Evolutionary conservation across 2,113 vertebrate species (phyloP).

Genomic region (Phainopepla nitens): DNA sequence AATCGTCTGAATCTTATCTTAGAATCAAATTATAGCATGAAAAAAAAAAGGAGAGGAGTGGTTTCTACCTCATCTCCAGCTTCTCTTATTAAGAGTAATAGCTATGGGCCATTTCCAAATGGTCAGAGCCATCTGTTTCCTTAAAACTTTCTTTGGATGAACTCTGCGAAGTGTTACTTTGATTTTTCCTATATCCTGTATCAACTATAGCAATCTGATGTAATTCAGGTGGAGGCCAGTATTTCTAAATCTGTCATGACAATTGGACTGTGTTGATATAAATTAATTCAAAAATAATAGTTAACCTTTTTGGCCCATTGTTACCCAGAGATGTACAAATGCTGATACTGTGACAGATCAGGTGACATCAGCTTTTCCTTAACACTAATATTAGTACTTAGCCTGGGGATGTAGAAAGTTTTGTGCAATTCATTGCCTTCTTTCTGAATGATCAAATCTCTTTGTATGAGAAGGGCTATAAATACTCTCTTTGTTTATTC

Average conservation of each 20-base stretch:
- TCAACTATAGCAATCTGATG: neutral
- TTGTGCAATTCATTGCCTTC: neutral
- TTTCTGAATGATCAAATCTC: slow-evolving; percentile 32
- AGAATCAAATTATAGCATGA: neutral
- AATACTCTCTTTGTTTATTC: slow-evolving; percentile 49
- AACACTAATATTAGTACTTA: slow-evolving; percentile 4
- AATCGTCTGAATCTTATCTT: neutral
- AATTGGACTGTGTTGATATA: neutral
- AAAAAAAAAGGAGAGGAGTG: neutral
- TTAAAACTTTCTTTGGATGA: neutral
- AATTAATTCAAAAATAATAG: slow-evolving; percentile 14
- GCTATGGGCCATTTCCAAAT: neutral
- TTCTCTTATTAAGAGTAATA: neutral
- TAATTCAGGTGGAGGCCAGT: slow-evolving; percentile 14
- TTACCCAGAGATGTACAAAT: neutral
- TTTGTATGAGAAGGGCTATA: slow-evolving; percentile 22
- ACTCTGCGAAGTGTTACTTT: neutral
- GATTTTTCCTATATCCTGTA: slow-evolving; percentile 20
- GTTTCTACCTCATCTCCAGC: neutral
- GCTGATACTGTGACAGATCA: neutral
- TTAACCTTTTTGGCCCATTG: neutral
- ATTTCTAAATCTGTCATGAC: slow-evolving; percentile 31
- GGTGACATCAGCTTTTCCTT: slow-evolving; percentile 42
- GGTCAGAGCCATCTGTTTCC: neutral
- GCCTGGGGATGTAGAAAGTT: neutral